A percentile compares a stretch with the other conserved stretches of the same genome.
Conservation (phyloP, 2,888 invertebrate genomes). For the Thumatha senex region DNA sequence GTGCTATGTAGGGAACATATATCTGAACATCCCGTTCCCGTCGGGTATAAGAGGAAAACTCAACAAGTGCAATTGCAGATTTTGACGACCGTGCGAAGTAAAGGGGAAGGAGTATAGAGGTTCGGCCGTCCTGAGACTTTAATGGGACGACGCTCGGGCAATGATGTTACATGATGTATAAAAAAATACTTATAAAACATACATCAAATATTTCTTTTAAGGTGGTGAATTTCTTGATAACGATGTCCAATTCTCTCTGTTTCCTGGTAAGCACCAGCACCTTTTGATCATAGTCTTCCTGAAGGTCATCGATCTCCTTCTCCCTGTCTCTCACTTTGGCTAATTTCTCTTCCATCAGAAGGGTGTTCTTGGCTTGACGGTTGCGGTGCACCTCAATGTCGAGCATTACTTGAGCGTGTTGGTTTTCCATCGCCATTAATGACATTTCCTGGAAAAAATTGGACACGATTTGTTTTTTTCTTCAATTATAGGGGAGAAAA, state of each 20-base stretch:
- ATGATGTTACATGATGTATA: too few relatives aligned
- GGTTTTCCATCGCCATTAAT: constrained; percentile 81
- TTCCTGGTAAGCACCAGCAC: constrained; percentile 57
- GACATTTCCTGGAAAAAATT: constrained; percentile 75
- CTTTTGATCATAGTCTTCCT: constrained; percentile 62
- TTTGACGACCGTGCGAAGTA: too few relatives aligned
- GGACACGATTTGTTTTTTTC: too few relatives aligned
- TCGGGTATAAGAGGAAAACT: too few relatives aligned
- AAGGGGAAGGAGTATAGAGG: too few relatives aligned
- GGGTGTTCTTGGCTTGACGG: constrained; percentile 63
- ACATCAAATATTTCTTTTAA: constrained; percentile 75
- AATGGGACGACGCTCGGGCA: too few relatives aligned
- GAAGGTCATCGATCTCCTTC: constrained; percentile 57
- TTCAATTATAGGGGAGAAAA: too few relatives aligned
- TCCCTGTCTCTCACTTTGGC: constrained; percentile 59
- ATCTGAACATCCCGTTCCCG: too few relatives aligned
- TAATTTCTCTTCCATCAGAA: constrained; percentile 54
- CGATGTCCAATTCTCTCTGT: constrained; percentile 68
- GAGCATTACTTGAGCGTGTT: constrained; percentile 80
- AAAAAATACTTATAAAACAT: constrained; percentile 35
- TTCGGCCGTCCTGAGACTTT: too few relatives aligned
- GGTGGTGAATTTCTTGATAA: constrained; percentile 58
- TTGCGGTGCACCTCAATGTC: constrained; percentile 83
- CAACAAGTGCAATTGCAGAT: too few relatives aligned
- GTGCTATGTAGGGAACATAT: too few relatives aligned